Evolutionary conservation across 2,888 invertebrate genomes (phyloP).

Genomic region (Danaus chrysippus): DNA sequence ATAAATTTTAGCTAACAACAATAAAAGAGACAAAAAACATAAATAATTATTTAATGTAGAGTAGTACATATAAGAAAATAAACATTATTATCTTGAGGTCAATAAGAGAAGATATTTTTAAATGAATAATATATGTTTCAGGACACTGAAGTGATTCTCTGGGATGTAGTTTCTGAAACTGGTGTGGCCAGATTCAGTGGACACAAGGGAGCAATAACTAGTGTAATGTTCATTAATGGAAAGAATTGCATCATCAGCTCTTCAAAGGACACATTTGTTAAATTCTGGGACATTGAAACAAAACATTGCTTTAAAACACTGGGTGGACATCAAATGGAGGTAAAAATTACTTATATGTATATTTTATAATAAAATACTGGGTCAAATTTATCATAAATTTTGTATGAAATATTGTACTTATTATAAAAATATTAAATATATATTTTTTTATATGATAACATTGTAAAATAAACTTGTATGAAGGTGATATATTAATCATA

Average conservation of each 20-base stretch:
- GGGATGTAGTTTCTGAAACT: slow-evolving; percentile 95
- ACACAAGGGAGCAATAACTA: slow-evolving; percentile 94
- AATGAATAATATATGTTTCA: slow-evolving; percentile 46
- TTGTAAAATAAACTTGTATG: not conserved
- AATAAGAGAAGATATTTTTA: slow-evolving; percentile 2
- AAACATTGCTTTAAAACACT: slow-evolving; percentile 97
- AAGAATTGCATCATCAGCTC: slow-evolving; percentile 86
- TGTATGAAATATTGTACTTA: not conserved
- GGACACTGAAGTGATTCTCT: slow-evolving; percentile 96
- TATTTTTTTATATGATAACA: not conserved
- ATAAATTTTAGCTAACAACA: no score
- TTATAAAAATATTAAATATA: not conserved
- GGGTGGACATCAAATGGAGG: slow-evolving; percentile 92
- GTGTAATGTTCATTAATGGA: slow-evolving; percentile 85
- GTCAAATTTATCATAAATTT: not conserved
- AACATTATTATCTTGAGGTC: no score
- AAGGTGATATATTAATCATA: not conserved
- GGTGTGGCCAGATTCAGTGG: slow-evolving; percentile 94
- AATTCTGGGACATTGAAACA: slow-evolving; percentile 98
- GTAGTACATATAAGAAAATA: no score
- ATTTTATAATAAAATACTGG: not conserved
- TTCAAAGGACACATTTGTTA: slow-evolving; percentile 96
- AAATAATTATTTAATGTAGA: no score
- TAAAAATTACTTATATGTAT: slow-evolving; percentile 43
- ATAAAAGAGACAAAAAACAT: no score